phyloP scores from a whole-genome alignment of 2,113 vertebrate species.

The Gyps fulvus region DNA sequence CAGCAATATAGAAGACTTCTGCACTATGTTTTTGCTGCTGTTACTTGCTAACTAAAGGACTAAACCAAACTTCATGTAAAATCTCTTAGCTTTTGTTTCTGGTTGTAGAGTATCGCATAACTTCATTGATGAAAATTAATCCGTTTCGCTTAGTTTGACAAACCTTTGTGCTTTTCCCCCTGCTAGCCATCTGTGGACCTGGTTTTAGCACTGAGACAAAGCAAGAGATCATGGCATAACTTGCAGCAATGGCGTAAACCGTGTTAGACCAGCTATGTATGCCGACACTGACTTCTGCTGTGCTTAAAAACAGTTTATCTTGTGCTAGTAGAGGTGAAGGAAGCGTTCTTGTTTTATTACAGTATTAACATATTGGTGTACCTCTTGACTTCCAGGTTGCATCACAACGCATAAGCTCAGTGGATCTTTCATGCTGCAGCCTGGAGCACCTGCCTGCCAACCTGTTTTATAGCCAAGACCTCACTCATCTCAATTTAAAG shows the following conservation, averaged over 20 bases:
- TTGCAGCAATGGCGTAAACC: neutral
- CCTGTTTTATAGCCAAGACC: conserved; percentile 97
- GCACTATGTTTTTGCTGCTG: neutral
- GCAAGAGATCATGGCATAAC: neutral
- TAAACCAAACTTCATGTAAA: neutral
- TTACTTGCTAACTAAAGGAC: neutral
- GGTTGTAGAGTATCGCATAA: fast-evolving
- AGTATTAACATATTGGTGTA: neutral
- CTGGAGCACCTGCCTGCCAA: conserved; percentile 93
- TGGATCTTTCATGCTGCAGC: conserved; percentile 96
- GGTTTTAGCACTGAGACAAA: neutral
- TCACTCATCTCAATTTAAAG: conserved; percentile 98
- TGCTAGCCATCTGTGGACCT: neutral
- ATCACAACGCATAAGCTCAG: conserved; percentile 96
- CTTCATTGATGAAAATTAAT: neutral
- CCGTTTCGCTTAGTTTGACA: neutral
- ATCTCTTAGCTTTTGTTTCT: neutral
- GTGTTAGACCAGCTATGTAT: neutral
- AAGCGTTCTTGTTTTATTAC: neutral
- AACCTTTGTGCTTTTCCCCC: neutral
- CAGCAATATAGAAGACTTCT: neutral
- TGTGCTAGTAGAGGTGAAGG: neutral
- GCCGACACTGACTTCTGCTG: neutral
- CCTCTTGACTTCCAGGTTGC: conserved; percentile 81
- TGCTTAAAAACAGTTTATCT: neutral